Evolutionary conservation across 2,113 vertebrate species (phyloP), one percentile per base, ranked within the genome.

Genomic region (Eublepharis macularius): DNA sequence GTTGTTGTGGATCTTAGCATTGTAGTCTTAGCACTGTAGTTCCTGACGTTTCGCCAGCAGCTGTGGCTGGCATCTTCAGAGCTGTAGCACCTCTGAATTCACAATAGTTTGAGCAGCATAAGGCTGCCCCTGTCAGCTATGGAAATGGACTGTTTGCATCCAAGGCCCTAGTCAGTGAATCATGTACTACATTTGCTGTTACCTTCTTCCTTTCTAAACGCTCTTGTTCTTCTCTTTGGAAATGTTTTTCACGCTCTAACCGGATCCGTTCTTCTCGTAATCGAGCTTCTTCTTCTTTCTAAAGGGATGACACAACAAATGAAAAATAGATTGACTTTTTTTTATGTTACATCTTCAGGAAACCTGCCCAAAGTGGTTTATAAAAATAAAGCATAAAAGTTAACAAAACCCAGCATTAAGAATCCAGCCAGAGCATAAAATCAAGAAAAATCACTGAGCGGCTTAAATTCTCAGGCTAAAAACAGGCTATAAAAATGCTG

Each of bases 141-240:
- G 47, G 47, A 72, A 45, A 45, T 43, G 49, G 80, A 32, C 13
- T 43, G 29, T 8, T 17, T 47, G 39, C 24, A 36, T 36, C 39
- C 66, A 85, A 85, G 51, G 5, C 8, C 29, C 24, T 63, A 26
- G 57, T 24, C 57, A 60, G 5, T 24, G 26, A 9, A n/a, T 11
- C 32, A 2, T 2, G 36, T 43, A 60, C n/a, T n/a, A 39, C 16
- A 74, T 41, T 14, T 43, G 14, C 49, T 3, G 2, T 94, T 93
- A 99, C 98, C 98, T 99, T 99, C 92, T 98, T 99, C 69, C 99
- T 98, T 93, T 98, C 98, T 89, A 98, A 92, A n/a, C 99, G 98
- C 83, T 99, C 99, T 36, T 98, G 98, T 83, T 99, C 99, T 83
- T 99, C 98, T 92, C 95, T 98, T 95, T 98, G 98, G 95, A 99